Conservation (phyloP, 1,140 invertebrate species). For the Chlorops oryzae region DNA sequence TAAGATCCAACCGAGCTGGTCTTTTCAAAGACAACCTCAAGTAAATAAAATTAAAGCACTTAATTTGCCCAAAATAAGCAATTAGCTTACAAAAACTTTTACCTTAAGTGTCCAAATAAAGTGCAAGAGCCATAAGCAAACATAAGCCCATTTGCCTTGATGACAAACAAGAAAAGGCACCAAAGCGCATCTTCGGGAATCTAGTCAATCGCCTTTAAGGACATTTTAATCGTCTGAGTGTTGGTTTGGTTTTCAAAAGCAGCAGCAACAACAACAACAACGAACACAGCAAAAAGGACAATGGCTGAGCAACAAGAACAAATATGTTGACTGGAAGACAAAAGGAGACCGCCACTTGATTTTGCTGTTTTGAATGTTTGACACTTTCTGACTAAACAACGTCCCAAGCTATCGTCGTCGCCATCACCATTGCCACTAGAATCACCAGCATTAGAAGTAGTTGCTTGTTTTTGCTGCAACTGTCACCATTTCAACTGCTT, state of each 20-base stretch:
- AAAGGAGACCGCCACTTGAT: conserved; percentile 47
- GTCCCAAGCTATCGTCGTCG: no score
- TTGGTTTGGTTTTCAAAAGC: neutral
- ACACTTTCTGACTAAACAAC: conserved; percentile 39
- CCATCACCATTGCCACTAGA: no score
- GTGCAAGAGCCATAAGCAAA: no score
- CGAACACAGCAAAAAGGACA: neutral
- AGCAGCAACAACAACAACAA: conserved; percentile 1
- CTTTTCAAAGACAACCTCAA: conserved; percentile 18
- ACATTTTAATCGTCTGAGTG: no score
- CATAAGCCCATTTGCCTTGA: conserved; percentile 4
- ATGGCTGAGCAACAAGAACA: neutral
- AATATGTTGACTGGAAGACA: conserved; percentile 11
- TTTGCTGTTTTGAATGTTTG: conserved; percentile 48
- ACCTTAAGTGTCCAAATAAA: conserved; percentile 47
- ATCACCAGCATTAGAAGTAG: no score
- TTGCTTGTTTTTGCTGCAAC: conserved; percentile 41
- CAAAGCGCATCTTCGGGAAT: no score
- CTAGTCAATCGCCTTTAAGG: no score
- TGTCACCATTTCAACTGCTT: conserved; percentile 33
- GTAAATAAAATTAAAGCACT: conserved; percentile 40
- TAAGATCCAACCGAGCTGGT: no score
- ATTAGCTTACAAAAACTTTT: conserved; percentile 48
- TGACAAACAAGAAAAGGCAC: conserved; percentile 2
- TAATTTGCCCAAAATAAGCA: conserved; percentile 49